Evolutionary conservation across 2,113 vertebrate genomes (phyloP), one percentile per base, ranked within the genome.

Genomic region (Perognathus longimembris): DNA sequence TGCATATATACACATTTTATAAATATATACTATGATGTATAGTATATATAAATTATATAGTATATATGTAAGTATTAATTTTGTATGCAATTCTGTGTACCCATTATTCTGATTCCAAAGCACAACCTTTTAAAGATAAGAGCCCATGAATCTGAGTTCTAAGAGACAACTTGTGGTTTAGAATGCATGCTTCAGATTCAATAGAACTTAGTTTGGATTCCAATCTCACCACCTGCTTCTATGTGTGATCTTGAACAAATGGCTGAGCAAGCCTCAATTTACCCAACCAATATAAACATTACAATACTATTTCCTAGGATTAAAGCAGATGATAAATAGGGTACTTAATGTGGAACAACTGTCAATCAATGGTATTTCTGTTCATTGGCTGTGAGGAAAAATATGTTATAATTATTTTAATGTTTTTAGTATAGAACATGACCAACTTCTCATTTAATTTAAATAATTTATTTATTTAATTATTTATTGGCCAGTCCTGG

Each of bases 101-200:
- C 15, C 22, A 45, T 70, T 57, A 40, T 92, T 94, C 24, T 66
- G 63, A 40, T 92, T 94, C 24, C 88, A 61, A 78, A 89, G 32
- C 54, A 28, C 20, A 82, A 3, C 69, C 22, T 70, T 89, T 82
- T 57, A 74, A 40, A 85, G n/a, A 24, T 86, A 71, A 61, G 80
- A 70, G 21, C 26, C 59, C 3, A 14, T 63, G 63, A 85, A 57
- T 78, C 34, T 83, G 80, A 83, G 26, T 87, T 89, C 76, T 42
- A 80, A 80, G 54, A 77, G 42, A 24, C 36, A 69, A 3, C 30
- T 22, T 78, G 34, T 57, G 40, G 4, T 85, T 85, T 38, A 14
- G 36, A 93, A 73, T 14, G 74, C 14, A 28, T 20, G 1, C 34
- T 50, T 10, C 42, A 79, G 32, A 69, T 20, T 74, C 61, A 83